Percentiles rank a stretch among this genome's conserved stretches.
Conservation (phyloP, 1,140 invertebrate species). For the Lepidurus packardi region DNA sequence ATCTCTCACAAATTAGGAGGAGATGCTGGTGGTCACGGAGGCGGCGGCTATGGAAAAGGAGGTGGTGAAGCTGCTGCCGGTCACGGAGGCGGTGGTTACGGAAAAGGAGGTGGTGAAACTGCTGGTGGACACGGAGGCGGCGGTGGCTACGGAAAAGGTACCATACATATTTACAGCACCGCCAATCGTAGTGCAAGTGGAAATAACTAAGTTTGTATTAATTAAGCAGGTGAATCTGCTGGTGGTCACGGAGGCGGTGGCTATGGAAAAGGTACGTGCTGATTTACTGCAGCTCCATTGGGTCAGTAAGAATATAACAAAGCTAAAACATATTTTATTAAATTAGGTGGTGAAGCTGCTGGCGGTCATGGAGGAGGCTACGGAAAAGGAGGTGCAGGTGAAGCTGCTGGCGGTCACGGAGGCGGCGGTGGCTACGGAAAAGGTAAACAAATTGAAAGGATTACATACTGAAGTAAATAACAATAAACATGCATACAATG, state of each 20-base stretch:
- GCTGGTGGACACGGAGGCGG: slow-evolving; percentile 5
- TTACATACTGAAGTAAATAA: not conserved
- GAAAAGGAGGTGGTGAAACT: not conserved
- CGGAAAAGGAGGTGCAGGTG: not conserved
- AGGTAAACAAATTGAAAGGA: not conserved
- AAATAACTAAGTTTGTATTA: no score
- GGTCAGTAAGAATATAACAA: no score
- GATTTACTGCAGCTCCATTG: not conserved
- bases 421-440: not conserved
- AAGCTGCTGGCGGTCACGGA: not conserved
- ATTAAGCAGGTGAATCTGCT: not conserved
- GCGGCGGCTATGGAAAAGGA: slow-evolving; percentile 3
- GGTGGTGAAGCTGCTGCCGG: not conserved
- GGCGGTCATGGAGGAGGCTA: slow-evolving; percentile 11
- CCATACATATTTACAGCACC: not conserved
- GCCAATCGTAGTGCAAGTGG: not conserved
- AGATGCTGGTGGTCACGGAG: not conserved
- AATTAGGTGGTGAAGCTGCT: slow-evolving; percentile 5
- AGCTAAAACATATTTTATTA: not conserved
- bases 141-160: not conserved
- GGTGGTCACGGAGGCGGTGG: not conserved
- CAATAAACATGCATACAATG: not conserved
- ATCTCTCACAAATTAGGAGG: not conserved
- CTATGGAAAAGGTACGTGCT: not conserved
- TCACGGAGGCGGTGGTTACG: not conserved